Percentiles rank a stretch among this genome's conserved stretches.
These are phyloP conservation scores for Psammodynastes pulverulentus DNA, from an alignment of 2,113 vertebrate genomes.

Conservation along the genomic window DNA sequence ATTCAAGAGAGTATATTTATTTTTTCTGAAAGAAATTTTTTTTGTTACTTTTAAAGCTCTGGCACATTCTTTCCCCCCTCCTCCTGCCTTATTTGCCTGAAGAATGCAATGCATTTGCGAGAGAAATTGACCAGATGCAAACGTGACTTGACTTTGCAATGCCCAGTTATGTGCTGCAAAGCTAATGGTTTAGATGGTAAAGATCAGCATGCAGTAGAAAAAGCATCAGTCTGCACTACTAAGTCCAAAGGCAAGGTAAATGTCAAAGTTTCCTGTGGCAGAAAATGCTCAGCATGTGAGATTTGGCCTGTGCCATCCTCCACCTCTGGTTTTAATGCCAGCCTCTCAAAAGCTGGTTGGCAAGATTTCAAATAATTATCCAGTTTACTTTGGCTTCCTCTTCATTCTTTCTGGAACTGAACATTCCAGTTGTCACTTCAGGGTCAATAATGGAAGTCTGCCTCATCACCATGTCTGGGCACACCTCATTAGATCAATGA, in stretches of 20 bases:
- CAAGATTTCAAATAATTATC: conserved; percentile 6
- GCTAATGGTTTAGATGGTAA: neutral
- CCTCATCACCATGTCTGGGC: conserved; percentile 36
- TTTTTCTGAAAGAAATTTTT: too few species aligned
- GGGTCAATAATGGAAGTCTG: neutral
- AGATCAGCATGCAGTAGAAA: neutral
- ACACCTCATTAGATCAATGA: conserved; percentile 48
- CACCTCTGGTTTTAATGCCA: neutral
- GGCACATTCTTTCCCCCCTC: neutral
- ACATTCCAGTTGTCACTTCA: neutral
- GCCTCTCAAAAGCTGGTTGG: neutral
- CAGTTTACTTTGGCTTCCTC: neutral
- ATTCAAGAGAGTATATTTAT: too few species aligned
- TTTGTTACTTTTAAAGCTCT: neutral
- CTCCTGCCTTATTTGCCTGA: neutral
- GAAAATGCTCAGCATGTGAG: accelerated
- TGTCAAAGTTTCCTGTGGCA: conserved; percentile 9
- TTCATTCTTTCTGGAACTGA: conserved; percentile 23
- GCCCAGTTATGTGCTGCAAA: neutral
- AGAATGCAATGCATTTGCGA: neutral
- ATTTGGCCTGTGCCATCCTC: neutral
- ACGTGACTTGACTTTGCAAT: neutral
- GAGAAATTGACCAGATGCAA: neutral
- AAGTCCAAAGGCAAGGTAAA: neutral
- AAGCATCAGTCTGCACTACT: neutral